A percentile compares a stretch with the other conserved stretches of the same genome.
phyloP scores from a whole-genome alignment of 64 coral and sea anemone genomes.

The Montipora efflorescens region DNA sequence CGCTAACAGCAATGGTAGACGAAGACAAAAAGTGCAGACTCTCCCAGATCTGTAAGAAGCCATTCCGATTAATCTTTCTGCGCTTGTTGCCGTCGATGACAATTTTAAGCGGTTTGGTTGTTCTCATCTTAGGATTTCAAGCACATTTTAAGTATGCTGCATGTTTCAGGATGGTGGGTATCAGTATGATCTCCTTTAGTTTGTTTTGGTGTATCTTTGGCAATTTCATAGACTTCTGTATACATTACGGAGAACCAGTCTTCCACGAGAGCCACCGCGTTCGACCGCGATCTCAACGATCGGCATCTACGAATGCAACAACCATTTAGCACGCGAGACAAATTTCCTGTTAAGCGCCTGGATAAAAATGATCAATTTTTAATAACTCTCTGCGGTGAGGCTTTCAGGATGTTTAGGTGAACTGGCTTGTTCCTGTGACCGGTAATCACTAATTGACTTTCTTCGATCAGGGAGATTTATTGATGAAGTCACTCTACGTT shows the following conservation, averaged over 20 bases:
- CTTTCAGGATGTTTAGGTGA: no score
- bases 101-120: not conserved
- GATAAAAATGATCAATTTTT: no score
- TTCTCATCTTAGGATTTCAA: not conserved
- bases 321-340: not conserved
- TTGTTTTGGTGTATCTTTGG: conserved; percentile 48
- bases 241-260: not conserved
- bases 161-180: not conserved
- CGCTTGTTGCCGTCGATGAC: not conserved
- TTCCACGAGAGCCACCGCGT: not conserved
- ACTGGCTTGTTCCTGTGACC: no score
- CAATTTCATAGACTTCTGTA: conserved; percentile 31
- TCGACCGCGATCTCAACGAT: not conserved
- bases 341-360: not conserved
- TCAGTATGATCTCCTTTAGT: conserved; percentile 21
- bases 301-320: not conserved
- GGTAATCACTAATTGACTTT: no score
- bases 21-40: not conserved
- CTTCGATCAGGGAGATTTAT: no score
- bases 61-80: not conserved
- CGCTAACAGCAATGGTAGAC: not conserved
- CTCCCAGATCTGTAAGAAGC: not conserved
- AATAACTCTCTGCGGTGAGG: no score
- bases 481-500: no score
- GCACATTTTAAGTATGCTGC: not conserved